A percentile compares a stretch with the other conserved stretches of the same genome.
Evolutionary conservation across 2,888 invertebrate genomes (phyloP).

Genomic region (Brenthis hecate): DNA sequence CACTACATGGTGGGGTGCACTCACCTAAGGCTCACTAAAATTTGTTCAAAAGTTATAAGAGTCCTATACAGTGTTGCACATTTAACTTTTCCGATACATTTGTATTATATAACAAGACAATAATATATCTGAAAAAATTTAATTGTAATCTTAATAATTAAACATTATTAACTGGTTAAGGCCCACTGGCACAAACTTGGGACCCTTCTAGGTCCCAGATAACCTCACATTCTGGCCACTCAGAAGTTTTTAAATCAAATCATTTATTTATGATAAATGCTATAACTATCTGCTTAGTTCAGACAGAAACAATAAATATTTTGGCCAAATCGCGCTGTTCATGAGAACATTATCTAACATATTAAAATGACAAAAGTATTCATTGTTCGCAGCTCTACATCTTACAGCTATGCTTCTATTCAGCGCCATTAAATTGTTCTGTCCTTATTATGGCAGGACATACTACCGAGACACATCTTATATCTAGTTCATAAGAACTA

Average conservation of each 20-base stretch:
- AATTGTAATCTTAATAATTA: conserved; percentile 78
- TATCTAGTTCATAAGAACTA: conserved; percentile 17
- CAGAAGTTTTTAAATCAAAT: conserved; percentile 58
- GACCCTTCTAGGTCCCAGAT: conserved; percentile 59
- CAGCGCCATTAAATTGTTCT: conserved; percentile 3
- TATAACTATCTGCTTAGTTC: conserved; percentile 63
- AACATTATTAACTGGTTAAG: conserved; percentile 79
- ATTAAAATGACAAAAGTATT: conserved; percentile 37
- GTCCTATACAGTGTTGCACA: conserved; percentile 64
- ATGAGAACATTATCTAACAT: conserved; percentile 30
- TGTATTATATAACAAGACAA: conserved; percentile 83
- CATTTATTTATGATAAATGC: conserved; percentile 53
- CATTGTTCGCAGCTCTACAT: conserved; percentile 1
- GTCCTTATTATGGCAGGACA: conserved; percentile 1
- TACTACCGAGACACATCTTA: conserved; percentile 12
- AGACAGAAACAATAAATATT: conserved; percentile 51
- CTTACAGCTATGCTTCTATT: conserved; percentile 1
- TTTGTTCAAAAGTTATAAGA: conserved; percentile 64
- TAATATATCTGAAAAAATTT: conserved; percentile 82
- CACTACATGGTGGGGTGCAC: conserved; percentile 65
- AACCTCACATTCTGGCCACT: conserved; percentile 61
- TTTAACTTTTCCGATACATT: conserved; percentile 77
- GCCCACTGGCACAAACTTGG: conserved; percentile 66
- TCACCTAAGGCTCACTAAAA: conserved; percentile 76
- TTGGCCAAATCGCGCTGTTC: conserved; percentile 1